Evolutionary conservation across 2,797 vertebrate species (phyloP).

Genomic region (Hydrophis major): DNA sequence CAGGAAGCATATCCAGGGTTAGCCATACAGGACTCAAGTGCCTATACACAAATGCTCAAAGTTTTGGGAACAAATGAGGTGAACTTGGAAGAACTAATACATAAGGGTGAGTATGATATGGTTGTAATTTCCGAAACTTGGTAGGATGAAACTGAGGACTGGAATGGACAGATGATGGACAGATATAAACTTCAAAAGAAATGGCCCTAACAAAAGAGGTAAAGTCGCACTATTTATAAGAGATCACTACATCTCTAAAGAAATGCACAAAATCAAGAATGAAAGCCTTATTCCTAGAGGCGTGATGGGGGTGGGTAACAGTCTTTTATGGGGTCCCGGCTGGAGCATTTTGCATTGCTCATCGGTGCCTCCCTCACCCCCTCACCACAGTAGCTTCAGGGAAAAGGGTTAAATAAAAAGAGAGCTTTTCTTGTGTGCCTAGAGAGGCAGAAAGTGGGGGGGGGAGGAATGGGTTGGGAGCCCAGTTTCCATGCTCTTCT

Average conservation of each 20-base stretch:
- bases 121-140: neutral
- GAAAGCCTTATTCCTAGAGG: neutral
- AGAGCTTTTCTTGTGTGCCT: neutral
- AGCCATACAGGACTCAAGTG: neutral
- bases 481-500: neutral
- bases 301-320: neutral
- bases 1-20: no score
- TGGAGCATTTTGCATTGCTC: neutral
- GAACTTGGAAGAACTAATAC: neutral
- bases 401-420: neutral
- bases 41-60: neutral
- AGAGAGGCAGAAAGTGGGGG: neutral
- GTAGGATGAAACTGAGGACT: neutral
- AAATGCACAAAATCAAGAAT: neutral
- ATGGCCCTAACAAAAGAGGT: neutral
- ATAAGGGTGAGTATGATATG: neutral
- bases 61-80: neutral
- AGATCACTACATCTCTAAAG: neutral
- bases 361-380: no score
- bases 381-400: neutral
- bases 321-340: neutral
- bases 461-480: accelerated
- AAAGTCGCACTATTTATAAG: neutral
- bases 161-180: neutral
- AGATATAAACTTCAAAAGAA: neutral